A percentile compares a stretch with the other conserved stretches of the same genome.
phyloP scores from a whole-genome alignment of 2,888 invertebrate genomes.

The Boloria euphrosyne region DNA sequence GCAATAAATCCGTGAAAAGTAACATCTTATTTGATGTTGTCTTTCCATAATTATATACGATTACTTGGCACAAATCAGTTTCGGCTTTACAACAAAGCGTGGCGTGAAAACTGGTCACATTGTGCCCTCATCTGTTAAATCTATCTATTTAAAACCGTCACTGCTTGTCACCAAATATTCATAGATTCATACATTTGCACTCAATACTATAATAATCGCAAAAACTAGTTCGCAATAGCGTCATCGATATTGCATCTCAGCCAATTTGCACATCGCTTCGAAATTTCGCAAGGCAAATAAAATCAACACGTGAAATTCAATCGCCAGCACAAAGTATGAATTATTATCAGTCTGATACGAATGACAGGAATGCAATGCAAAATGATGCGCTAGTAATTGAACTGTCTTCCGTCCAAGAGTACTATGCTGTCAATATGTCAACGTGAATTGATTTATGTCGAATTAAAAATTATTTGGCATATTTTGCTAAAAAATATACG shows the following conservation, averaged over 20 bases:
- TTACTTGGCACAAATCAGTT: constrained; percentile 55
- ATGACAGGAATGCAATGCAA: constrained; percentile 35
- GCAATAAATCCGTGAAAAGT: constrained; percentile 31
- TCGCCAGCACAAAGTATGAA: constrained; percentile 13
- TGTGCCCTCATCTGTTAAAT: constrained; percentile 7
- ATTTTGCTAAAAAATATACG: neutral
- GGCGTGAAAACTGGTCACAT: constrained; percentile 34
- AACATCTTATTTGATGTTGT: constrained; percentile 36
- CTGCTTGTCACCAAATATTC: constrained; percentile 3
- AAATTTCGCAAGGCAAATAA: constrained; percentile 27
- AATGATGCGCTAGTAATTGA: constrained; percentile 28
- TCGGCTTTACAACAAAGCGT: constrained; percentile 49
- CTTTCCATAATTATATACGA: constrained; percentile 41
- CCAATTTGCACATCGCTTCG: constrained; percentile 17
- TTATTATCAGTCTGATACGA: constrained; percentile 9
- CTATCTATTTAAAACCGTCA: constrained; percentile 7
- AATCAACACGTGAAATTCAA: constrained; percentile 7
- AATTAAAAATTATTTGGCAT: constrained; percentile 15
- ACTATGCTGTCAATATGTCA: constrained; percentile 1
- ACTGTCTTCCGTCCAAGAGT: constrained; percentile 8
- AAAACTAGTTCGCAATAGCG: constrained; percentile 22
- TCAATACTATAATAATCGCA: constrained; percentile 17
- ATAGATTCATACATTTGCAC: constrained; percentile 16
- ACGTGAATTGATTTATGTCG: neutral
- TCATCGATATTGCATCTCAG: constrained; percentile 15